Base-by-base conservation (phyloP, 2,888 invertebrate genomes). In the Nineta flava region DNA sequence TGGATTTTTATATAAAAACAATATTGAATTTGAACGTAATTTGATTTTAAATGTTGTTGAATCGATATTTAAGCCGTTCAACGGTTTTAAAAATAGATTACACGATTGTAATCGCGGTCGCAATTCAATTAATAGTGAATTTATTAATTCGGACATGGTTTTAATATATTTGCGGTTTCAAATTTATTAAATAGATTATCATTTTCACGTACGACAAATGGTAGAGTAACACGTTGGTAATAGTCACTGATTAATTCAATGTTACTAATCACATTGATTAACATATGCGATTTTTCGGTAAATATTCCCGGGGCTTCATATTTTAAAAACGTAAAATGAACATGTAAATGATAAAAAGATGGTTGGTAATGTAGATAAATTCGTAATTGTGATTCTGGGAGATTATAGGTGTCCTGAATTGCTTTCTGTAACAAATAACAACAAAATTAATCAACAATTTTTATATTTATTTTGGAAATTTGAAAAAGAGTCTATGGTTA, bases 311-410 rank as follows among this genome's bases (percentile, higher is more conserved):
- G 84, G 1, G 85, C 82, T 57, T 88, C 86, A 68, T 82, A 82
- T 44, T 76, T 74, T 2, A 95, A 64, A 51, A 80, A 79, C 10
- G 88, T 88, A 61, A 95, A 90, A 66, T 99, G 97, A 0, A 97
- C 76, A 64, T 99, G 97, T 1, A 99, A 72, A 63, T 97, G 95
- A 67, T 94, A 96, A 70, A 93, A 99, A 0, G 94, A 90, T 0
- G 97, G 97, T 60, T 93, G 95, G 67, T 97, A 97, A 65, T 97
- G 96, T 0, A 96, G 65, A 65, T 87, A 97, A 53, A 88, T 76
- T 19, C 94, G 75, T 21, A 96, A 65, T 61, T 88, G 81, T 5
- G 77, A 75, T 13, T 72, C 65, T 3, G 75, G 68, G 1, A 97
- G 58, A 12, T 76, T 76, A 67, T 86, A 96, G 59, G 84, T 87